phyloP scores from a whole-genome alignment of 2,797 vertebrate species.

The Tapera naevia region DNA sequence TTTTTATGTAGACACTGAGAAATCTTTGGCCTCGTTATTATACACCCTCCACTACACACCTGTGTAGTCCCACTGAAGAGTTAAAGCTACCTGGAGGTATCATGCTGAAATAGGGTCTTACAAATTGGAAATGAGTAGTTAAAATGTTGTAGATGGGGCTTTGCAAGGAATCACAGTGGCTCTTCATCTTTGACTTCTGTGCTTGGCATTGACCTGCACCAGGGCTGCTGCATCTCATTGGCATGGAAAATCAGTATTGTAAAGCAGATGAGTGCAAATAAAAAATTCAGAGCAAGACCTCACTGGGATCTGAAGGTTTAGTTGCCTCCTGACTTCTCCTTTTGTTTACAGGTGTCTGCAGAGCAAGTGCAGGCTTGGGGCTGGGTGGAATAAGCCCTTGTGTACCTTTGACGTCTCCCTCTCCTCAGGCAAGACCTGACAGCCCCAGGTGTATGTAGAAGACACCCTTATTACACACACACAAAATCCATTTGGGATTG shows the following conservation, averaged over 20 bases:
- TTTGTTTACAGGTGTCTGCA: background rate
- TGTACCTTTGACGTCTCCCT: background rate
- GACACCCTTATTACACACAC: background rate
- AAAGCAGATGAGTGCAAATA: background rate
- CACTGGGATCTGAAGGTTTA: background rate
- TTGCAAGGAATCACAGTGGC: background rate
- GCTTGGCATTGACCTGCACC: background rate
- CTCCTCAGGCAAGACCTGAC: background rate
- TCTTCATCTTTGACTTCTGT: background rate
- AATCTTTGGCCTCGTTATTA: background rate
- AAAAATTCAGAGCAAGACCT: background rate
- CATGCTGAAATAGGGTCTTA: background rate
- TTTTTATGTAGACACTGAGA: background rate
- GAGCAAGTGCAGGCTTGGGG: background rate
- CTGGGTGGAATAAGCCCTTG: fast-evolving
- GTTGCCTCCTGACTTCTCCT: background rate
- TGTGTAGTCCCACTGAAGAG: background rate
- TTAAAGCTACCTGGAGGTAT: background rate
- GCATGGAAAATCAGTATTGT: background rate
- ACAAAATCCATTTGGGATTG: background rate
- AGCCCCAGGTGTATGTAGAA: background rate
- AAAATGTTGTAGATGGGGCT: background rate
- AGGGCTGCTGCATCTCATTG: background rate
- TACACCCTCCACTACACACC: too few species aligned
- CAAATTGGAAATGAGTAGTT: background rate